These are phyloP conservation scores for Drosophila sproati DNA, from an alignment of 1,140 invertebrate species.

Conservation along the genomic window DNA sequence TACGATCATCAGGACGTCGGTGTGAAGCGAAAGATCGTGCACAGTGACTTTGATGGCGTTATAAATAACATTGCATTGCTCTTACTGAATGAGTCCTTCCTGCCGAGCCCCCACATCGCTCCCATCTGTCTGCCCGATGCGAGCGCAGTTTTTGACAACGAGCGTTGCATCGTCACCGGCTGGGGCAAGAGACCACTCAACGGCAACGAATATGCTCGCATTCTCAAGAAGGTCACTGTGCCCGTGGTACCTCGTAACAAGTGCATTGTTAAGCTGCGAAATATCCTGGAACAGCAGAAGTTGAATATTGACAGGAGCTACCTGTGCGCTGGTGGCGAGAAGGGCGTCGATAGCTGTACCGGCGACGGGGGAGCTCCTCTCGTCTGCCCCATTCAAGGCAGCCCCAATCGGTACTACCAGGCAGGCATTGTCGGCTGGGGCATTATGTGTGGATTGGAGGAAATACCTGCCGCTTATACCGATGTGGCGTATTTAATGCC, in stretches of 20 bases:
- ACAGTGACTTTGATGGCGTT: constrained; percentile 84
- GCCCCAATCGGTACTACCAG: constrained; percentile 85
- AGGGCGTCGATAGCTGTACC: constrained; percentile 88
- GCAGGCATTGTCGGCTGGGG: constrained; percentile 84
- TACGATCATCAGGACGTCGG: constrained; percentile 86
- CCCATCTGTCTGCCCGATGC: constrained; percentile 86
- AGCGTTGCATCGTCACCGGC: constrained; percentile 90
- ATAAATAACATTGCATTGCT: constrained; percentile 87
- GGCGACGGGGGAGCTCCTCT: constrained; percentile 85
- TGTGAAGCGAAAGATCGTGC: constrained; percentile 85
- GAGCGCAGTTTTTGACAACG: constrained; percentile 77
- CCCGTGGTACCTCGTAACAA: constrained; percentile 82
- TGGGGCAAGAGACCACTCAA: constrained; percentile 92
- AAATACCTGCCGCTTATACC: constrained; percentile 9
- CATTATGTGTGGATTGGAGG: constrained; percentile 58
- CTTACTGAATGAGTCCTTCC: constrained; percentile 85
- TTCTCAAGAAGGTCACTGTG: constrained; percentile 87
- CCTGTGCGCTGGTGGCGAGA: constrained; percentile 39
- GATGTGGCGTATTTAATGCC: not conserved
- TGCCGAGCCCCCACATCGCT: constrained; percentile 87
- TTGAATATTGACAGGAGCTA: too few relatives aligned
- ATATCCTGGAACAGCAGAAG: too few relatives aligned
- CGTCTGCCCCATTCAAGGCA: constrained; percentile 86
- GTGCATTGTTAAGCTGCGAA: constrained; percentile 84
- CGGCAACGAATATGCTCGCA: constrained; percentile 86